A percentile compares a stretch with the other conserved stretches of the same genome.
Evolutionary conservation across 2,888 invertebrate genomes (phyloP).

Genomic region (Leptinotarsa juncta): DNA sequence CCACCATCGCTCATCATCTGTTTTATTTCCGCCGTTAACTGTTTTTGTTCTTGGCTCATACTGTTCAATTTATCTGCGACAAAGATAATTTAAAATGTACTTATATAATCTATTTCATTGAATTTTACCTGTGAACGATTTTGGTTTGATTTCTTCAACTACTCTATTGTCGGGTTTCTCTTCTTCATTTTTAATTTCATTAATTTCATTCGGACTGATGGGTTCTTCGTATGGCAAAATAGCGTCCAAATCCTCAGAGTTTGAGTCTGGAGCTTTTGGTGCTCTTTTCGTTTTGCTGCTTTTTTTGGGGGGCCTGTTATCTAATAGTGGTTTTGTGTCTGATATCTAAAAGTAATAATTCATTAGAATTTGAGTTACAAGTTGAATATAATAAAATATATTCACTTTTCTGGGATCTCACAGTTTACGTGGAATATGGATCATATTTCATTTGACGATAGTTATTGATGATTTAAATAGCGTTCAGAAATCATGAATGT

Average conservation of each 20-base stretch:
- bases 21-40: conserved; percentile 66
- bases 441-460: too few relatives aligned
- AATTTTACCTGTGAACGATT: conserved; percentile 60
- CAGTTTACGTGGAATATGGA: too few relatives aligned
- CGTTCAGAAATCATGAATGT: too few relatives aligned
- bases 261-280: conserved; percentile 67
- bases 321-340: conserved; percentile 62
- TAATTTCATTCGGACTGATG: conserved; percentile 32
- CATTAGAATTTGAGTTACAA: too few relatives aligned
- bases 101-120: conserved; percentile 40
- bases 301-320: conserved; percentile 69
- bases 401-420: too few relatives aligned
- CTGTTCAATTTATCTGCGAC: conserved; percentile 68
- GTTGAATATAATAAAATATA: too few relatives aligned
- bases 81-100: conserved; percentile 62
- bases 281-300: conserved; percentile 71
- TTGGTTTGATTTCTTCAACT: conserved; percentile 71
- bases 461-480: too few relatives aligned
- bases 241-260: conserved; percentile 60
- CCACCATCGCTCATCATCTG: conserved; percentile 62
- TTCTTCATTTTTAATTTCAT: conserved; percentile 13
- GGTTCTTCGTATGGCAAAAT: conserved; percentile 64
- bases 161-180: conserved; percentile 20
- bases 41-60: conserved; percentile 67
- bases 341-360: conserved; percentile 52